Evolutionary conservation across 2,113 vertebrate genomes (phyloP).

Genomic region (human (Homo sapiens)): GRCh38 chr9:129979001-129979500

Average conservation of each 20-base stretch:
- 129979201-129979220: neutral
- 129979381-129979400: conserved; percentile 57
- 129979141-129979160: neutral
- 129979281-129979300: accelerated
- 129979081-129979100: neutral
- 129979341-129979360: conserved; percentile 99
- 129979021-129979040: neutral
- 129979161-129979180: neutral
- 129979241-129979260: accelerated
- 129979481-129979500: neutral
- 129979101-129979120: neutral
- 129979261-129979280: accelerated
- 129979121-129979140: neutral
- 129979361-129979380: conserved; percentile 97
- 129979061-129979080: neutral
- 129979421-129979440: neutral
- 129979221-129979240: neutral
- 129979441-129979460: neutral
- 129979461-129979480: neutral
- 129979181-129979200: neutral
- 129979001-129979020: neutral
- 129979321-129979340: conserved; percentile 97
- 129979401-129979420: neutral
- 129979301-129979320: conserved; percentile 84
- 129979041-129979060: neutral